Conservation (phyloP, 2,797 vertebrate genomes). For the Pogoniulus pusillus region DNA sequence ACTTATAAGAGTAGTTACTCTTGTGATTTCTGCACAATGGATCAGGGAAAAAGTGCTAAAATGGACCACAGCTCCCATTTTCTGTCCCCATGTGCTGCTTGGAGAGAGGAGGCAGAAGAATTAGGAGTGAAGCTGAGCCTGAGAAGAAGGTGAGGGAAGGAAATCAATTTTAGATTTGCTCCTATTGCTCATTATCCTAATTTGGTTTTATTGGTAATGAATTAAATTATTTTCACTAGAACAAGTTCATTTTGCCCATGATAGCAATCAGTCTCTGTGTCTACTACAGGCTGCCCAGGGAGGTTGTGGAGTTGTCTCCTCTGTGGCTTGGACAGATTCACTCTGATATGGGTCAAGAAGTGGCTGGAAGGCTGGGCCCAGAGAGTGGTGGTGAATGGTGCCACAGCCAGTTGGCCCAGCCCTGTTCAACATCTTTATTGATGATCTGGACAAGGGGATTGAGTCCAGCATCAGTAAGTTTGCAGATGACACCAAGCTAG, state of each 20-base stretch:
- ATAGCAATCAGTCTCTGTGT: not conserved
- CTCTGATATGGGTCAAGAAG: no score
- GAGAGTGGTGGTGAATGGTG: no score
- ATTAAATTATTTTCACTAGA: not conserved
- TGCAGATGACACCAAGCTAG: no score
- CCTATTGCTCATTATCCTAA: not conserved
- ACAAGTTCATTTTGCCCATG: not conserved
- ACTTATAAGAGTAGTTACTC: not conserved
- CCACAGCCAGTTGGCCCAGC: no score
- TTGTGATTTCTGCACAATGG: not conserved
- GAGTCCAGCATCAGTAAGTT: no score
- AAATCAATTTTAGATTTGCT: not conserved
- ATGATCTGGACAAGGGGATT: no score
- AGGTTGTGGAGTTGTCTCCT: no score
- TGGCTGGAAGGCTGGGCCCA: no score
- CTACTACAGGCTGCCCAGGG: no score
- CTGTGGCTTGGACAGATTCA: no score
- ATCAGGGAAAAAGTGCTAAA: not conserved
- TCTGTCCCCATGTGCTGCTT: accelerated
- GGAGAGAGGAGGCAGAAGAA: not conserved
- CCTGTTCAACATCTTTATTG: no score
- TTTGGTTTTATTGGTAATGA: not conserved
- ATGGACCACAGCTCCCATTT: not conserved
- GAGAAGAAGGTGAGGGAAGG: not conserved
- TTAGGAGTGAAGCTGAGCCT: not conserved